Conservation (phyloP, 2,888 invertebrate genomes). For the Tholera decimalis region DNA sequence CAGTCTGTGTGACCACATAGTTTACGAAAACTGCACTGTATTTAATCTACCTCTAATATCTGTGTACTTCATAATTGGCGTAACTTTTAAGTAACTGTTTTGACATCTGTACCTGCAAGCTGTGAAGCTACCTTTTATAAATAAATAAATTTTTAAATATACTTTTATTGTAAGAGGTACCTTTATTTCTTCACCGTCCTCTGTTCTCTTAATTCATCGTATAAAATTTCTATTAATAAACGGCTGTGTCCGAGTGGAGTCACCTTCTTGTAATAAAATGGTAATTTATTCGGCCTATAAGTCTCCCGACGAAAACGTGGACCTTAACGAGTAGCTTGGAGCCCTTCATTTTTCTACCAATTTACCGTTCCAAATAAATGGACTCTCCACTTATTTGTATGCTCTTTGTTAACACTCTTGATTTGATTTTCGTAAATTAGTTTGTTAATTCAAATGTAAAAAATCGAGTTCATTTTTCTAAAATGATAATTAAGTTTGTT, state of each 20-base stretch:
- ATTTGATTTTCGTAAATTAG: slow-evolving; percentile 47
- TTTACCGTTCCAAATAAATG: slow-evolving; percentile 77
- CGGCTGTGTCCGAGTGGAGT: slow-evolving; percentile 65
- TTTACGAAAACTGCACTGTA: no score
- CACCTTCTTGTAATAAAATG: slow-evolving; percentile 72
- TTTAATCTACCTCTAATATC: no score
- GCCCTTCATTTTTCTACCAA: slow-evolving; percentile 81
- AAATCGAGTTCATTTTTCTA: background rate
- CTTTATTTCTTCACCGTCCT: slow-evolving; percentile 3
- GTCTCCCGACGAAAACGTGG: slow-evolving; percentile 74
- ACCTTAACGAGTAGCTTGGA: slow-evolving; percentile 76
- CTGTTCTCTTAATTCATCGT: slow-evolving; percentile 68
- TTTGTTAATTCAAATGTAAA: slow-evolving; percentile 39
- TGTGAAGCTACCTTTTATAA: no score
- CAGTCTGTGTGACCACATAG: background rate
- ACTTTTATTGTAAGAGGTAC: background rate
- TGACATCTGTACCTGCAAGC: no score
- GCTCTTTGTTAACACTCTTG: slow-evolving; percentile 40
- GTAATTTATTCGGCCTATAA: slow-evolving; percentile 82
- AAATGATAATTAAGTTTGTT: slow-evolving; percentile 14
- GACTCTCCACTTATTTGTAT: slow-evolving; percentile 68
- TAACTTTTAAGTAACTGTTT: no score
- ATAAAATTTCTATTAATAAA: slow-evolving; percentile 82
- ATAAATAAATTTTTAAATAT: no score
- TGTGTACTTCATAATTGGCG: no score